A percentile compares a stretch with the other conserved stretches of the same genome.
These are phyloP conservation scores for Aphis craccivora DNA, from an alignment of 1,140 invertebrate species.

Conservation along the genomic window DNA sequence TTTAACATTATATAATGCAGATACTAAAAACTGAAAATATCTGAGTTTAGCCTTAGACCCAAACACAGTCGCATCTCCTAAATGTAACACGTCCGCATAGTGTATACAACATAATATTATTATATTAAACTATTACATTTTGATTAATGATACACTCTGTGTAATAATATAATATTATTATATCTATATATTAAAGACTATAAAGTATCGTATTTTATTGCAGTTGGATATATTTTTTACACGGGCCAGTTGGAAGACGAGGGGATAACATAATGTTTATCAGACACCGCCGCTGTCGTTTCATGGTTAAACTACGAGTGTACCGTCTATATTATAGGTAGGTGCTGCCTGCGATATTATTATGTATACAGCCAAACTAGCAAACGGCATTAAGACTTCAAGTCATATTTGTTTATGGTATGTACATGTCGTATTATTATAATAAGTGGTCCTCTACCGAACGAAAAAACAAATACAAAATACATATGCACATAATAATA, in stretches of 20 bases:
- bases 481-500: neutral
- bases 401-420: neutral
- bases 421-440: neutral
- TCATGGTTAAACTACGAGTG: neutral
- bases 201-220: neutral
- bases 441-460: neutral
- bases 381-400: neutral
- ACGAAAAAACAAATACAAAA: neutral
- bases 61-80: neutral
- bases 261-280: neutral
- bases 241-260: neutral
- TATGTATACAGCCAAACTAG: neutral
- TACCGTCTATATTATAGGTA: neutral
- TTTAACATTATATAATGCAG: neutral
- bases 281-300: neutral
- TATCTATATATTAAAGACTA: neutral
- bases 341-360: neutral
- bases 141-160: neutral
- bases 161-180: neutral
- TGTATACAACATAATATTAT: neutral
- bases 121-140: neutral
- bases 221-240: neutral
- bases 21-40: neutral
- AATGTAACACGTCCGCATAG: neutral
- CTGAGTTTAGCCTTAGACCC: neutral